Conservation (phyloP, 2,888 invertebrate genomes). For the Molorchus minor region DNA sequence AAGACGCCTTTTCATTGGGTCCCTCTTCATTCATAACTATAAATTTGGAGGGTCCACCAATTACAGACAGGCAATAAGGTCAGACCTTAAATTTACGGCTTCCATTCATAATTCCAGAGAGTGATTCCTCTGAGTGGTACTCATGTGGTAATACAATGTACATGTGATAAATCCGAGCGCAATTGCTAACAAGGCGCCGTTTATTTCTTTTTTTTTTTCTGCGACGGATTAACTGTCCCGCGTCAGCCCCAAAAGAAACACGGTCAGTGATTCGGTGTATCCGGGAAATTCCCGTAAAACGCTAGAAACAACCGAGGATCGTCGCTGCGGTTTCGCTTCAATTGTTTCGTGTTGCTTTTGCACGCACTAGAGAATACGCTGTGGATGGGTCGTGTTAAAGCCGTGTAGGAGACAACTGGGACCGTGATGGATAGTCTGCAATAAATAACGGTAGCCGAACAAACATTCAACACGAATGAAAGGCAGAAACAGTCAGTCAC, state of each 20-base stretch:
- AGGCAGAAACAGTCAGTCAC: no score
- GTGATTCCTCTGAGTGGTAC: no score
- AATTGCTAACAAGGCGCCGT: no score
- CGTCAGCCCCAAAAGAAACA: neutral
- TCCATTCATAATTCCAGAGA: no score
- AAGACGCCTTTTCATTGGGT: no score
- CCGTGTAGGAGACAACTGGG: slow-evolving; percentile 18
- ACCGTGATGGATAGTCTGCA: slow-evolving; percentile 16
- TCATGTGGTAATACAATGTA: no score
- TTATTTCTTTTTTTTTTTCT: slow-evolving; percentile 1
- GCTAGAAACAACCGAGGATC: slow-evolving; percentile 14
- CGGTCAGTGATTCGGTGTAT: neutral
- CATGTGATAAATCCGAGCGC: no score
- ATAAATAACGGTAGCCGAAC: slow-evolving; percentile 3
- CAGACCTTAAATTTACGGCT: no score
- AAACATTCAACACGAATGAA: no score
- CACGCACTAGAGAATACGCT: slow-evolving; percentile 19
- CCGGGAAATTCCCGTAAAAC: slow-evolving; percentile 4
- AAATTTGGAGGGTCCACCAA: no score
- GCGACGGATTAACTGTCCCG: slow-evolving; percentile 3
- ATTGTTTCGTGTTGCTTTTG: slow-evolving; percentile 10
- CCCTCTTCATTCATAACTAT: no score
- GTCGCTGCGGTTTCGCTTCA: slow-evolving; percentile 5
- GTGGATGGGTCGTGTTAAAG: slow-evolving; percentile 18
- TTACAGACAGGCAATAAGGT: no score